phyloP scores from a whole-genome alignment of 2,797 vertebrate species.

The Knipowitschia caucasica region DNA sequence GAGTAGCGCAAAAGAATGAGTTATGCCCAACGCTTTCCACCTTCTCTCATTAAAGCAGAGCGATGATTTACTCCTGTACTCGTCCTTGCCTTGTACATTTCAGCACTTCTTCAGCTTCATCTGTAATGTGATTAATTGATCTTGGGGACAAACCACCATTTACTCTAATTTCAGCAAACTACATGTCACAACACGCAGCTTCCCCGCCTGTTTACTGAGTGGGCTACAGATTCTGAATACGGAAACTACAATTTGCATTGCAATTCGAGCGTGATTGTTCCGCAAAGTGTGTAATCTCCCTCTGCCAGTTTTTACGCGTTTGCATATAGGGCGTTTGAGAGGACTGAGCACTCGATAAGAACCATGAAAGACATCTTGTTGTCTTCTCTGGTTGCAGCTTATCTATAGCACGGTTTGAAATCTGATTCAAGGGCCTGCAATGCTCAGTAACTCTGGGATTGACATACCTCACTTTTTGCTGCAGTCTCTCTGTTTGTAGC shows the following conservation, averaged over 20 bases:
- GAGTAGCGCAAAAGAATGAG: conserved; percentile 59
- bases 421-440: conserved; percentile 58
- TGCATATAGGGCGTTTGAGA: conserved; percentile 19
- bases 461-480: conserved; percentile 67
- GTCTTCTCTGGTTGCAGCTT: conserved; percentile 34
- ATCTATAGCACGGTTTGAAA: conserved; percentile 65
- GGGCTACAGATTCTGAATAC: conserved; percentile 13
- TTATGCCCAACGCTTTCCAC: conserved; percentile 68
- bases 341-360: conserved; percentile 20
- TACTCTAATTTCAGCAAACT: conserved; percentile 49
- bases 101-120: conserved; percentile 60
- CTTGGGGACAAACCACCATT: conserved; percentile 48
- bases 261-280: conserved; percentile 31
- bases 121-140: conserved; percentile 68
- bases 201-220: conserved; percentile 9
- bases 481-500: conserved; percentile 65
- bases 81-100: conserved; percentile 62
- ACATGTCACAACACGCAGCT: conserved; percentile 45
- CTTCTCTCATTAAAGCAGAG: conserved; percentile 72
- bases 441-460: conserved; percentile 55
- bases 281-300: conserved; percentile 25
- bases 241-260: conserved; percentile 30
- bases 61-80: conserved; percentile 57
- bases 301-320: conserved; percentile 17
- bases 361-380: conserved; percentile 38